These are phyloP conservation scores for Sinhomidia bicolor DNA, from an alignment of 2,888 invertebrate species.

Conservation along the genomic window DNA sequence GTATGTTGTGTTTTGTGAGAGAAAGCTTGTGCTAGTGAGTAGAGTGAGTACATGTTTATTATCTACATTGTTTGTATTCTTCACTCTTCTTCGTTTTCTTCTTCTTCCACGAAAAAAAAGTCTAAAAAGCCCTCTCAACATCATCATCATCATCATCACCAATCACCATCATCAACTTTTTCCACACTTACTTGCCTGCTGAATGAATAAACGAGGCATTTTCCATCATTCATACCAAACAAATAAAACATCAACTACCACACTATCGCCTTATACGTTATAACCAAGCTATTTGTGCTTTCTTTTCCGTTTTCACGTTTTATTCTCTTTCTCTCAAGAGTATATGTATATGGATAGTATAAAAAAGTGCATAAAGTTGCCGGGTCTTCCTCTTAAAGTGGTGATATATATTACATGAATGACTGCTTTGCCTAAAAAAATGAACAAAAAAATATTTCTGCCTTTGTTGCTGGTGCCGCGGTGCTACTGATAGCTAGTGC, in stretches of 20 bases:
- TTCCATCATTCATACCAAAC: conserved; percentile 69
- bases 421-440: not conserved
- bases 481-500: too few species aligned
- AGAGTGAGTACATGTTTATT: not conserved
- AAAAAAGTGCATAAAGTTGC: not conserved
- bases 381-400: conserved; percentile 5
- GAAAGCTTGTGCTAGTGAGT: not conserved
- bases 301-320: not conserved
- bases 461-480: not conserved
- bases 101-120: not conserved
- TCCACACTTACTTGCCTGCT: conserved; percentile 66
- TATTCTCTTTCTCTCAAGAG: conserved; percentile 11
- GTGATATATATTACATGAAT: conserved; percentile 18
- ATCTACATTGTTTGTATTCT: conserved; percentile 39
- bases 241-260: not conserved
- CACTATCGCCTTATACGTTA: not conserved
- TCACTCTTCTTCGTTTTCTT: not conserved
- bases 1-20: not conserved
- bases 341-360: not conserved
- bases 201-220: conserved; percentile 27
- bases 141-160: too few species aligned
- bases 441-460: not conserved
- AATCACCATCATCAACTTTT: too few species aligned
- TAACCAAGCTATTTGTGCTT: not conserved
- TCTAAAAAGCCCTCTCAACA: not conserved